Conservation (phyloP, 2,797 vertebrate genomes). For the Aratinga solstitialis region DNA sequence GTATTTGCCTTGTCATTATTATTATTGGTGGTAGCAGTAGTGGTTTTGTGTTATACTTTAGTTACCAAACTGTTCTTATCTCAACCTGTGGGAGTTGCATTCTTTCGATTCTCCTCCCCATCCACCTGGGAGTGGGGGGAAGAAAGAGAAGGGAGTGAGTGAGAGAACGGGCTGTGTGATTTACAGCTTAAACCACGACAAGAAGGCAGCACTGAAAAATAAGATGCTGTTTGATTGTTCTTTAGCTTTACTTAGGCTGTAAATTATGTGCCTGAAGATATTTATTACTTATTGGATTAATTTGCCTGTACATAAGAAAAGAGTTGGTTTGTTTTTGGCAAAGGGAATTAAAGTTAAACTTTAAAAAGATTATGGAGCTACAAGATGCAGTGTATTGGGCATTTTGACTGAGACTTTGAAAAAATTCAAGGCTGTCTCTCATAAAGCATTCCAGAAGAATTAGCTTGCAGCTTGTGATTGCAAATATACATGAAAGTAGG, state of each 20-base stretch:
- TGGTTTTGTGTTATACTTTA: no score
- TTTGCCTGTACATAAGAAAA: not conserved
- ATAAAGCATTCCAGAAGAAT: not conserved
- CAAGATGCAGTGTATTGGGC: not conserved
- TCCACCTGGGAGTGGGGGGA: no score
- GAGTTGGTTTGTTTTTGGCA: not conserved
- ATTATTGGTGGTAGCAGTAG: no score
- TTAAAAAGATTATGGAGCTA: conserved; percentile 1
- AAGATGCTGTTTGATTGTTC: not conserved
- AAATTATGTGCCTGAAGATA: not conserved
- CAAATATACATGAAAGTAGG: not conserved
- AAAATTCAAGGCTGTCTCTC: not conserved
- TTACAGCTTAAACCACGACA: no score
- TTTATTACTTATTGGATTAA: conserved; percentile 35
- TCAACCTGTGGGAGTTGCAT: no score
- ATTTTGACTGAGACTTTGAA: not conserved
- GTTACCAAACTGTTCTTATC: no score
- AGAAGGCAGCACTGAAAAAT: not conserved
- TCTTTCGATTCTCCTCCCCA: no score
- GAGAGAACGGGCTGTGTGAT: no score
- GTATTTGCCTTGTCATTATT: no score
- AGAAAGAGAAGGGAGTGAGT: no score
- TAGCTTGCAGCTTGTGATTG: not conserved
- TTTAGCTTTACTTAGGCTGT: not conserved
- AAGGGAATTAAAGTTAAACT: conserved; percentile 20